Base-by-base conservation (phyloP, 2,113 vertebrate species). In the Sphyrna mokarran region DNA sequence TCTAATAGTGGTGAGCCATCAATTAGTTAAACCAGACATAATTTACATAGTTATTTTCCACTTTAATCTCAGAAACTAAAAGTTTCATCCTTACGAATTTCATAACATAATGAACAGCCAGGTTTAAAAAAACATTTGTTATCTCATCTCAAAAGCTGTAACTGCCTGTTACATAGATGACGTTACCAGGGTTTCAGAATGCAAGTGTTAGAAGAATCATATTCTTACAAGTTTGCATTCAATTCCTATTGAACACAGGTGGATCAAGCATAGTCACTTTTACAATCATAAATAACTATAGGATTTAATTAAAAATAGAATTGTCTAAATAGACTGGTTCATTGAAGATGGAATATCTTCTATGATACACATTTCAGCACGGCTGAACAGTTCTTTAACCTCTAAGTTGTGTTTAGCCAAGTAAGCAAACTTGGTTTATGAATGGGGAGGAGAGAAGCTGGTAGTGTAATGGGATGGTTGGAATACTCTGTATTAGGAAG, bases 1-100 rank as follows among this genome's bases (percentile, higher is more conserved):
- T 33, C 87, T 90, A 1, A 26, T 18, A 29, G 29, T 58, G 54
- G 29, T 29, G 6, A 61, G 18, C 13, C 33, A 29, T 94, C 37
- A 95, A 33, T 95, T 95, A 54, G 94, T 95, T 95, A 23, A 33
- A 37, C 89, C 72, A 33, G 93, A 95, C 68, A 72, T 93, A 72
- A 72, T 29, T 95, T 6, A 29, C 20, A 3, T 43, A 94, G 43
- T 22, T 26, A 37, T 43, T 95, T 76, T 33, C 94, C 37, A 37
- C 0, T 54, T 16, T 54, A 95, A 16, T 11, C 48, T 61, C 69
- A 70, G 68, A 43, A 70, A 69, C 87, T 16, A 61, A 9, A 76
- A 29, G 26, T 95, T 72, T 76, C 10, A 54, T 72, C 37, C 33
- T 72, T 40, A 94, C 26, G 37, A 54, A 48, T 14, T 22, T 95